Conservation (phyloP, 2,797 vertebrate species). For the Brotula barbata region DNA sequence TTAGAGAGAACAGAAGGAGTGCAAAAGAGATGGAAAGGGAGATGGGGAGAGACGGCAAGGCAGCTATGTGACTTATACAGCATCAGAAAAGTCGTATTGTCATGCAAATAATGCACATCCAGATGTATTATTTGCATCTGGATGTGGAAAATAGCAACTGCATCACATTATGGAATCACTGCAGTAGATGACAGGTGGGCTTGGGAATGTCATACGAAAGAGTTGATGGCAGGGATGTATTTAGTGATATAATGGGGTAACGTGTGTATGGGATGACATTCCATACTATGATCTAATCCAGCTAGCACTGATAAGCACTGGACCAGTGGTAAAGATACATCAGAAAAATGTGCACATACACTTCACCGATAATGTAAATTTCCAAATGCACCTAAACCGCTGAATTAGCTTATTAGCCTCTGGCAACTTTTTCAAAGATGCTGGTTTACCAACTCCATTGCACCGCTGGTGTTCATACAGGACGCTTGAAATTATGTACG, state of each 20-base stretch:
- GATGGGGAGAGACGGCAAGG: conserved; percentile 16
- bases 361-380: conserved; percentile 57
- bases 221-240: conserved; percentile 55
- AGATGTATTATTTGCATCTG: too few relatives aligned
- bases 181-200: conserved; percentile 63
- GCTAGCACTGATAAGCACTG: conserved; percentile 46
- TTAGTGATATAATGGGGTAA: conserved; percentile 55
- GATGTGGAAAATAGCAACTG: conserved; percentile 57
- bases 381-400: conserved; percentile 62
- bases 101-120: conserved; percentile 68
- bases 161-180: conserved; percentile 66
- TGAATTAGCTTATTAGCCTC: conserved; percentile 57
- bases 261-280: conserved; percentile 51
- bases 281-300: conserved; percentile 51
- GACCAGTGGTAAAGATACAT: conserved; percentile 22
- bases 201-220: conserved; percentile 56
- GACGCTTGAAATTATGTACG: conserved; percentile 56
- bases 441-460: conserved; percentile 37
- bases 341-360: conserved; percentile 59
- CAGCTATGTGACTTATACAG: conserved; percentile 43
- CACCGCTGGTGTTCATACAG: conserved; percentile 53
- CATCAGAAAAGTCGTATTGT: conserved; percentile 45
- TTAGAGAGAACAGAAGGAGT: conserved; percentile 54
- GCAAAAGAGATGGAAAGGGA: conserved; percentile 16
- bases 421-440: conserved; percentile 51